Conservation (phyloP, 1,140 invertebrate genomes). For the Drosophila virilis region DNA sequence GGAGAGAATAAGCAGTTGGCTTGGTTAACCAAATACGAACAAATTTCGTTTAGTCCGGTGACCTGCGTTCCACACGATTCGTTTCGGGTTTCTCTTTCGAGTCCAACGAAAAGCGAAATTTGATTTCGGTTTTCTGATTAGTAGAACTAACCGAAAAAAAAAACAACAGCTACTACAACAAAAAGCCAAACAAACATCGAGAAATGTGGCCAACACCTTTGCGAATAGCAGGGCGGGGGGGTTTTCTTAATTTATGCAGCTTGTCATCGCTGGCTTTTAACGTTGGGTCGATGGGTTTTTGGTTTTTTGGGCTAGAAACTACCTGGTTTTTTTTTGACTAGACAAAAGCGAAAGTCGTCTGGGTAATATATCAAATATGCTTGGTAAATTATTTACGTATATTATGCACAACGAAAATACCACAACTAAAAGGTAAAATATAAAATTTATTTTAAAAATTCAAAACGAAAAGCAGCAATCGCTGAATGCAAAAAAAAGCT, state of each 20-base stretch:
- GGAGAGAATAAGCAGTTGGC: conserved; percentile 42
- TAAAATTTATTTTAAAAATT: conserved; percentile 19
- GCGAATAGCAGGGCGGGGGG: conserved; percentile 38
- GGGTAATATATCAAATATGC: conserved; percentile 71
- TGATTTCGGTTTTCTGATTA: conserved; percentile 79
- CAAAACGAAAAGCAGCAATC: conserved; percentile 5
- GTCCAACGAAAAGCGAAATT: conserved; percentile 78
- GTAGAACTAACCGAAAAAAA: conserved; percentile 61
- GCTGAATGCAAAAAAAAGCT: conserved; percentile 13
- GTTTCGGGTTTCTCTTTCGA: conserved; percentile 78
- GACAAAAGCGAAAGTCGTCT: conserved; percentile 73
- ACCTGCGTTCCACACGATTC: conserved; percentile 66
- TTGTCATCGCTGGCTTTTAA: conserved; percentile 65
- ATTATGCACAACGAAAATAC: conserved; percentile 40
- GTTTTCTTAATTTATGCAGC: conserved; percentile 73
- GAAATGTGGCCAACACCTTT: conserved; percentile 39
- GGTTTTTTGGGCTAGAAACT: conserved; percentile 26
- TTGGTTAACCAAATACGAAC: conserved; percentile 70
- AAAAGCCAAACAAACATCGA: conserved; percentile 15
- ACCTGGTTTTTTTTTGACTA: conserved; percentile 28
- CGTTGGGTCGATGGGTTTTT: conserved; percentile 39
- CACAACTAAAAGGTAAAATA: conserved; percentile 19
- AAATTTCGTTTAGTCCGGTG: conserved; percentile 65
- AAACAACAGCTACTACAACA: conserved; percentile 27
- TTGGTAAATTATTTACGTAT: conserved; percentile 52